Evolutionary conservation across 2,797 vertebrate species (phyloP), one percentile per base, ranked within the genome.

Genomic region (Acanthurus lineatus): DNA sequence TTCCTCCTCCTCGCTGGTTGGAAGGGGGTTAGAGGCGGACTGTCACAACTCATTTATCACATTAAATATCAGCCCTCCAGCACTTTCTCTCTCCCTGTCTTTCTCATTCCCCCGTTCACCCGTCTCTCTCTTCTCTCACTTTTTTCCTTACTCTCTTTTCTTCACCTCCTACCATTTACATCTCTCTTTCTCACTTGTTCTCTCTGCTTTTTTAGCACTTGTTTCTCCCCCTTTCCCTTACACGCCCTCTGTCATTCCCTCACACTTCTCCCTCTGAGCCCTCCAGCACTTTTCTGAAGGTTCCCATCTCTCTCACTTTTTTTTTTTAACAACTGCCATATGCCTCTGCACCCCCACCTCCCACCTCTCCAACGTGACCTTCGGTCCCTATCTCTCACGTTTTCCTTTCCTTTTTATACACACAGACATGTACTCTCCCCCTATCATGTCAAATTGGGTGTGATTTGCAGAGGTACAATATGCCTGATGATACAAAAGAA

Each of bases 21-120:
- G 92, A 93, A 88, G 92, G 92, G 92, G 91, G 92, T 93, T 93
- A 86, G 92, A 94, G 94, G 92, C 88, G 63, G 77, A 88, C 94
- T 95, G 95, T 96, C 95, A 96, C 94, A 95, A 95, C 91, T 93
- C 92, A 95, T 96, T 95, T 94, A 95, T 96, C 94, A 96, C 94
- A 95, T 95, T 95, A 95, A 96, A 96, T 94, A 96, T 95, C 94
- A 94, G 89, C 90, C 94, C 92, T 93, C 90, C 82, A 92, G 94
- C 94, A 86, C 76, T 88, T 88, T 92, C 89, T 90, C 87, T 85
- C 90, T 83, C 78, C 79, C 81, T 82, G 86, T 83, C 82, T 80
- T 84, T 78, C 82, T 79, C 85, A 47, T 77, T 72, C 64, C 72
- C 83, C 77, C 62, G 40, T 73, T 83, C 83, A 63, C 64, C 64